These are phyloP conservation scores for Taphrorychus bicolor DNA, from an alignment of 2,888 invertebrate genomes.

Conservation along the genomic window DNA sequence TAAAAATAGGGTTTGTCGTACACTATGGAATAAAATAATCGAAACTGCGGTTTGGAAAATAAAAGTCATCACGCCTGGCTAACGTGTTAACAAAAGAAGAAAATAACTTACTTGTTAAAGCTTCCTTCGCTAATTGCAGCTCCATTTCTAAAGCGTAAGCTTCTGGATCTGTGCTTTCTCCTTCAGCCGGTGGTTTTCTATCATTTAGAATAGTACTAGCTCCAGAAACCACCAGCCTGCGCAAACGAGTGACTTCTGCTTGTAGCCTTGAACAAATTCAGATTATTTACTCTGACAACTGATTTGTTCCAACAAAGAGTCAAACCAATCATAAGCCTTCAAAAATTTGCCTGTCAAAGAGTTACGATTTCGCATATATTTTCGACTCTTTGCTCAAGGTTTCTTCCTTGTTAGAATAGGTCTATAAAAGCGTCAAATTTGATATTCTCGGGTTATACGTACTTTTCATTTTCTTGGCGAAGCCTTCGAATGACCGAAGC, in stretches of 20 bases:
- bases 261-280: slow-evolving; percentile 59
- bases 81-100: background rate
- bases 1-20: too few relatives aligned
- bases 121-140: slow-evolving; percentile 79
- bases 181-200: slow-evolving; percentile 55
- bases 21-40: too few relatives aligned
- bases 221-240: slow-evolving; percentile 71
- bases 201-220: slow-evolving; percentile 68
- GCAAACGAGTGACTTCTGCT: slow-evolving; percentile 73
- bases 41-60: too few relatives aligned
- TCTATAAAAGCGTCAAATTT: too few relatives aligned
- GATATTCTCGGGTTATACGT: too few relatives aligned
- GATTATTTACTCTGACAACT: too few relatives aligned
- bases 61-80: too few relatives aligned
- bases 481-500: slow-evolving; percentile 67
- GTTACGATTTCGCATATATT: too few relatives aligned
- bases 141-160: slow-evolving; percentile 67
- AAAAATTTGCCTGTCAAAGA: too few relatives aligned
- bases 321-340: background rate
- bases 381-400: too few relatives aligned
- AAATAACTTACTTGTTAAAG: slow-evolving; percentile 63
- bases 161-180: slow-evolving; percentile 56
- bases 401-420: too few relatives aligned
- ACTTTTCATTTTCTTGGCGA: slow-evolving; percentile 77
- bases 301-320: background rate